Percentiles rank a stretch among this genome's conserved stretches.
These are phyloP conservation scores for Altica lythri DNA, from an alignment of 2,888 invertebrate genomes.

Conservation along the genomic window DNA sequence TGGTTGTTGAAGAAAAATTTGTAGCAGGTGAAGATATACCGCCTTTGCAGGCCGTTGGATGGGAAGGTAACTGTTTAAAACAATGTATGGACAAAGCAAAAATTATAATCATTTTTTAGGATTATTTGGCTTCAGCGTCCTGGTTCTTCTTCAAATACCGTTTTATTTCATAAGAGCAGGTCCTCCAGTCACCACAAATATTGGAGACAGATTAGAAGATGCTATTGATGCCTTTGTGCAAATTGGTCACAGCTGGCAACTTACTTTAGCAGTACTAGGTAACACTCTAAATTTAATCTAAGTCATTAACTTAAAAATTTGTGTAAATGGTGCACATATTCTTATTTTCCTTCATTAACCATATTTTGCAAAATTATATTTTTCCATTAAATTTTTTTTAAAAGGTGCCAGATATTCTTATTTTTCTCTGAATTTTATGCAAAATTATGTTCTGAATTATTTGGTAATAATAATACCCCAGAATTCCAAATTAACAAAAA, in stretches of 20 bases:
- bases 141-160: slow-evolving; percentile 69
- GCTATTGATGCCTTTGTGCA: slow-evolving; percentile 83
- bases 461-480: slow-evolving; percentile 48
- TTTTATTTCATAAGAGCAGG: slow-evolving; percentile 82
- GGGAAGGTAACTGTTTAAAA: slow-evolving; percentile 72
- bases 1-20: slow-evolving; percentile 94
- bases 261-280: slow-evolving; percentile 72
- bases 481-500: neutral
- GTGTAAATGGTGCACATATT: too few relatives aligned
- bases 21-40: slow-evolving; percentile 84
- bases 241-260: slow-evolving; percentile 67
- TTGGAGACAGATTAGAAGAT: slow-evolving; percentile 80
- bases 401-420: too few relatives aligned
- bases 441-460: too few relatives aligned
- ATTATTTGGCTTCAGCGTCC: slow-evolving; percentile 69
- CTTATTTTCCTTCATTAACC: too few relatives aligned
- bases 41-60: slow-evolving; percentile 89
- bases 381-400: too few relatives aligned
- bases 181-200: slow-evolving; percentile 76
- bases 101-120: slow-evolving; percentile 62
- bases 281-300: too few relatives aligned
- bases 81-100: neutral
- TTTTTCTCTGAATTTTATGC: too few relatives aligned
- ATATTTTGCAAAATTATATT: too few relatives aligned
- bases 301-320: too few relatives aligned